Evolutionary conservation across 2,888 invertebrate species (phyloP).

Genomic region (Agrotis ipsilon): DNA sequence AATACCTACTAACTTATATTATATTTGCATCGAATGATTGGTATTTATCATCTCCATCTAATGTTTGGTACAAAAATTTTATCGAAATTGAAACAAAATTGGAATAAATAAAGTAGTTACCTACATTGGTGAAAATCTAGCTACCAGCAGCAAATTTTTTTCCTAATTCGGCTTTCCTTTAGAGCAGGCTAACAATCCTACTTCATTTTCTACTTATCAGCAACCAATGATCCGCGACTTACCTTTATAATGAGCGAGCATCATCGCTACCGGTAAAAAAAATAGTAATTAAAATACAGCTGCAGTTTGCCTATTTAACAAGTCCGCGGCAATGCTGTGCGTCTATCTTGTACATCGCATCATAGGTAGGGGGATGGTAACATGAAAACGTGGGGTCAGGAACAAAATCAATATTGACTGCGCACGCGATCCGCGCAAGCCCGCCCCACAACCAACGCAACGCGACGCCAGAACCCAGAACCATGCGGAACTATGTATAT

Average conservation of each 20-base stretch:
- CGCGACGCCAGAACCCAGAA: slow-evolving; percentile 10
- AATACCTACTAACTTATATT: too few relatives aligned
- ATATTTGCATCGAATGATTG: too few relatives aligned
- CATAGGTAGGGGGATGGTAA: slow-evolving; percentile 69
- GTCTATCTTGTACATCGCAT: slow-evolving; percentile 53
- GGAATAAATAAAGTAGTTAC: too few relatives aligned
- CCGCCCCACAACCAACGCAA: slow-evolving; percentile 52
- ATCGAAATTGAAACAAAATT: too few relatives aligned
- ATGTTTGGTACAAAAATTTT: too few relatives aligned
- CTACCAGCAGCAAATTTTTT: too few relatives aligned
- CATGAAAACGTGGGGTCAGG: slow-evolving; percentile 68
- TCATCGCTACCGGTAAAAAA: not conserved
- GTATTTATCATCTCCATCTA: too few relatives aligned
- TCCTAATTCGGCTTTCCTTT: too few relatives aligned
- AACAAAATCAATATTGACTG: slow-evolving; percentile 83
- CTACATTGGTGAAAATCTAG: too few relatives aligned
- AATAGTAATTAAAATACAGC: slow-evolving; percentile 13
- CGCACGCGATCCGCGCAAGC: slow-evolving; percentile 84
- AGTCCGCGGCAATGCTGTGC: slow-evolving; percentile 20
- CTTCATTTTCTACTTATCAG: not conserved
- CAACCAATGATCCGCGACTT: not conserved
- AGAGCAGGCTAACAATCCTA: not conserved
- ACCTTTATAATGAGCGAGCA: not conserved
- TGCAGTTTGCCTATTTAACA: slow-evolving; percentile 40
- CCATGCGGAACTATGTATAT: slow-evolving; percentile 8